phyloP scores from a whole-genome alignment of 2,888 invertebrate species.

The Spilarctia lutea region DNA sequence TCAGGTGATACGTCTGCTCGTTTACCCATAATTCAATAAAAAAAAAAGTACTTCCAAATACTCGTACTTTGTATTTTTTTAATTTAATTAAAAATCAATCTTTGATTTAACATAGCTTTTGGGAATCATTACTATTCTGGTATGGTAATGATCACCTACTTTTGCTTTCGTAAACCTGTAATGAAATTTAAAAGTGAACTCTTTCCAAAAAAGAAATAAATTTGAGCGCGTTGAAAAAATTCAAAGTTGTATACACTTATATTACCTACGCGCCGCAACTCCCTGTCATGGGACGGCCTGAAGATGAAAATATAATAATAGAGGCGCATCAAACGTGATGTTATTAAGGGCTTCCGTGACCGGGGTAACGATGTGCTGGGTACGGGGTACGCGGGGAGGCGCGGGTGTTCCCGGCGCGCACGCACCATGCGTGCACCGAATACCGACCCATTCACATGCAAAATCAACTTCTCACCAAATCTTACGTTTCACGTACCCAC shows the following conservation, averaged over 20 bases:
- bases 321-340: conserved; percentile 87
- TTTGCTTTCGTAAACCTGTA: not conserved
- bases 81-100: too few species aligned
- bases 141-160: not conserved
- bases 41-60: too few species aligned
- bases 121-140: too few species aligned
- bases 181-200: not conserved
- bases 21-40: too few species aligned
- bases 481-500: conserved; percentile 61
- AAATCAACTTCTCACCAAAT: conserved; percentile 73
- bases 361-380: conserved; percentile 66
- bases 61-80: too few species aligned
- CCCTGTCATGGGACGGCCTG: conserved; percentile 80
- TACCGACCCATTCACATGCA: conserved; percentile 80
- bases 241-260: conserved; percentile 60
- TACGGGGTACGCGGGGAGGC: conserved; percentile 16
- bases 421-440: conserved; percentile 79
- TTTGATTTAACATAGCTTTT: conserved; percentile 15
- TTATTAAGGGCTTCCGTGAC: conserved; percentile 85
- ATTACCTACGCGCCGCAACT: conserved; percentile 67
- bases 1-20: too few species aligned
- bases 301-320: conserved; percentile 86
- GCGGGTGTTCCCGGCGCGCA: conserved; percentile 61
- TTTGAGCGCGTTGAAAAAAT: conserved; percentile 62
- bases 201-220: conserved; percentile 7